Evolutionary conservation across 2,113 vertebrate genomes (phyloP), one percentile per base, ranked within the genome.

Genomic region (Saguinus midas): DNA sequence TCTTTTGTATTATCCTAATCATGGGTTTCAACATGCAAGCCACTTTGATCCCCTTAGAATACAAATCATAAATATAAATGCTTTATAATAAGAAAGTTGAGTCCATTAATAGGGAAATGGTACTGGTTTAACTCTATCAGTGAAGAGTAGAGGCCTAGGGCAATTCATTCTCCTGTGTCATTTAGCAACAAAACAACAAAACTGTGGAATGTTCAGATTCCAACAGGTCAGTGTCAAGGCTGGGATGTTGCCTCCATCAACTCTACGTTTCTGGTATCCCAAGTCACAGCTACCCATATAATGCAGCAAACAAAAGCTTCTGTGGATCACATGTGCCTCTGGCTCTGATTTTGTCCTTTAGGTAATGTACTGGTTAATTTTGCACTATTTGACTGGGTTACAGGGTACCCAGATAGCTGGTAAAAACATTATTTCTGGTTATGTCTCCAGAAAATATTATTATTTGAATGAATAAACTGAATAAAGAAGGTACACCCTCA

Each of bases 31-130:
- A 79, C 29, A 72, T 61, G 45, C 37, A 83, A 96, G 37, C 73
- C 64, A 84, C 61, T 96, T 76, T 78, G 75, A 78, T 78, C 43
- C 61, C 43, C 80, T 93, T 58, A 80, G 43, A 89, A 66, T 57
- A 91, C 8, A 93, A 95, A 90, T 92, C n/a, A 86, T 93, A 82
- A 92, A 86, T 45, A 73, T 29, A 89, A 95, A 50, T 72, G 50
- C 35, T 76, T 92, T 87, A n/a, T 57, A 92, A 87, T 58, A 48
- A 94, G 72, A 43, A 68, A 92, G 14, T 23, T 57, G 90, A 78
- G n/a, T 95, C 43, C 76, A 27, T 80, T 91, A 78, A 61, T 87
- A 84, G 75, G 32, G 66, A 93, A 94, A 81, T 40, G 7, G 8
- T 52, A 70, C 48, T 50, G 2, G 25, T 16, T 89, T 78, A 84